Evolutionary conservation across 2,888 invertebrate species (phyloP), one percentile per base, ranked within the genome.

Genomic region (Heteropelma amictum): DNA sequence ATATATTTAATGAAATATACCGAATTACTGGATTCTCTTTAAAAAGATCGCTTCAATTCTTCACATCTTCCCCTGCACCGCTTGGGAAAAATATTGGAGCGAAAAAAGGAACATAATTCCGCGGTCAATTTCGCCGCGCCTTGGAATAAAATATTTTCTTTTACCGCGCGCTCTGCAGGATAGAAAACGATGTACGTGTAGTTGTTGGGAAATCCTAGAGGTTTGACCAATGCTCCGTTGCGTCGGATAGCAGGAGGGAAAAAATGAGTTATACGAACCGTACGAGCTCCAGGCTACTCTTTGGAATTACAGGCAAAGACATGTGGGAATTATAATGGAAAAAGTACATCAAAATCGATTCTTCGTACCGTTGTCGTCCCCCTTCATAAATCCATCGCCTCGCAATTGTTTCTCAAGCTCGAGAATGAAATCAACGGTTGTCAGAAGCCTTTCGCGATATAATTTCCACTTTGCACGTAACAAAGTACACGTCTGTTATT

Each of bases 371-470:
- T 61, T 54, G 60, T 72, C 54, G 58, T 60, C 82, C 83, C 80
- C 80, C 77, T 80, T 82, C 85, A 82, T 85, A 86, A 85, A 85
- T 86, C 82, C 83, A 80, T 77, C 73, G 75, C 78, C 1, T 6
- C 56, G 82, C 82, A 82, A 82, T 82, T 63, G 54, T 51, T n/a
- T 73, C 69, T 49, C 73, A 51, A 49, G 58, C 76, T 73, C 78
- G 76, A 78, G 84, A 86, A 86, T 85, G 83, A 83, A 85, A 84
- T 83, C 84, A 82, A 81, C 81, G 83, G 83, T 82, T 84, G 83
- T 83, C 83, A 79, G 80, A 77, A 53, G 64, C 53, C 64, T 69
- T 74, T 64, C 69, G 68, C 58, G 51, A 12, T 60, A 65, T 64
- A 64, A 51, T 65, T 47, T 64, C 60, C 35, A 42, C 23, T 33